phyloP scores from a whole-genome alignment of 2,888 invertebrate genomes.

The Terebella lapidaria region DNA sequence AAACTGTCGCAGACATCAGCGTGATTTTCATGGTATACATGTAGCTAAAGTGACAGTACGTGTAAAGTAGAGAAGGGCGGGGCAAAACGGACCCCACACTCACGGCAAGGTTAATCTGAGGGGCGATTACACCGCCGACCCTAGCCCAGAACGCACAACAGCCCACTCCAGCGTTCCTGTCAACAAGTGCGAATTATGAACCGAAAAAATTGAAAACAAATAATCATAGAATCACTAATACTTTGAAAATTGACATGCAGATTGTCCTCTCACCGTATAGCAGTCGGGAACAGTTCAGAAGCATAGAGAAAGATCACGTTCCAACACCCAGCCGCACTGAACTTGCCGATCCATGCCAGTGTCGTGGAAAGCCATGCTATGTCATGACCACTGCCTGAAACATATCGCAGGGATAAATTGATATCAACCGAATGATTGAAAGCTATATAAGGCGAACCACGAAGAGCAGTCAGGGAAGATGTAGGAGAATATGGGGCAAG shows the following conservation, averaged over 20 bases:
- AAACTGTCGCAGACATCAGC: no score
- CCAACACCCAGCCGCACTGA: constrained; percentile 54
- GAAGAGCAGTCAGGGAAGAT: no score
- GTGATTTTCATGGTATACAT: no score
- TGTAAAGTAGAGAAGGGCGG: no score
- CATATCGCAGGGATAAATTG: not conserved
- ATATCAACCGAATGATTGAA: no score
- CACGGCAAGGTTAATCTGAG: constrained; percentile 45
- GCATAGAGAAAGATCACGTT: constrained; percentile 52
- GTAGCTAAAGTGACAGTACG: no score
- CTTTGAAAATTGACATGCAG: not conserved
- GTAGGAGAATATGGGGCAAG: no score
- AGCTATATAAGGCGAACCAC: no score
- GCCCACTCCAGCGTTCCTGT: constrained; percentile 50
- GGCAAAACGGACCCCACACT: no score
- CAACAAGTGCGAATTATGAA: not conserved
- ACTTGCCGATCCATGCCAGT: constrained; percentile 52
- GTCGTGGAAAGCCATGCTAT: constrained; percentile 17
- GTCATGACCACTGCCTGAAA: not conserved
- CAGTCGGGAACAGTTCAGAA: constrained; percentile 47
- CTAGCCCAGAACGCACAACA: constrained; percentile 56
- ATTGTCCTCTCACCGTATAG: constrained; percentile 30
- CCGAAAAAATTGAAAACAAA: not conserved
- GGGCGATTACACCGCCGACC: constrained; percentile 56
- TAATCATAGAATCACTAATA: not conserved